Conservation (phyloP, 2,888 invertebrate species). For the Limenitis camilla region DNA sequence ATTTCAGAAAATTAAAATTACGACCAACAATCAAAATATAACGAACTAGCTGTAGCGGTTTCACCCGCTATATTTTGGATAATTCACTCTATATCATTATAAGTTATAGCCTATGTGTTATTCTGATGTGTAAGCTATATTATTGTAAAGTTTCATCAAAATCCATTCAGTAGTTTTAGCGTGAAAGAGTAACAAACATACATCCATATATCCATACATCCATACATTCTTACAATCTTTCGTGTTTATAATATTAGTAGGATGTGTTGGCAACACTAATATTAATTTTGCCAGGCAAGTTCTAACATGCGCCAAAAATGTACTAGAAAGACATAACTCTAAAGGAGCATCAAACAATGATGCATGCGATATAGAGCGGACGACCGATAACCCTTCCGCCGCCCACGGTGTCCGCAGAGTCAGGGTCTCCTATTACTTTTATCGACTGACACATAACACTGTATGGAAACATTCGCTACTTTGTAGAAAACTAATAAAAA, state of each 20-base stretch:
- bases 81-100: too few relatives aligned
- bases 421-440: conserved; percentile 29
- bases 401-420: conserved; percentile 39
- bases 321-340: conserved; percentile 19
- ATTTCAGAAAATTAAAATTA: not conserved
- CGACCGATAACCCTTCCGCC: conserved; percentile 43
- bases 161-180: too few relatives aligned
- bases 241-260: not conserved
- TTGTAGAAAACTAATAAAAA: too few relatives aligned
- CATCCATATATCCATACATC: too few relatives aligned
- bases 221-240: not conserved
- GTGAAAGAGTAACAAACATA: too few relatives aligned
- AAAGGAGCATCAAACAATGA: conserved; percentile 23
- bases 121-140: too few relatives aligned
- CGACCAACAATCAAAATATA: too few relatives aligned
- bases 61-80: too few relatives aligned
- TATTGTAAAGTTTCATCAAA: too few relatives aligned
- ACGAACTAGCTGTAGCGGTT: too few relatives aligned
- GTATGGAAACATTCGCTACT: conserved; percentile 3
- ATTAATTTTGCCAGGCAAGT: not conserved
- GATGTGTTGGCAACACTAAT: not conserved
- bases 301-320: conserved; percentile 11
- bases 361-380: conserved; percentile 40
- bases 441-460: conserved; percentile 18
- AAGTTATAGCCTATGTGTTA: too few relatives aligned